phyloP scores from a whole-genome alignment of 2,888 invertebrate genomes.

The Cetonia aurata region DNA sequence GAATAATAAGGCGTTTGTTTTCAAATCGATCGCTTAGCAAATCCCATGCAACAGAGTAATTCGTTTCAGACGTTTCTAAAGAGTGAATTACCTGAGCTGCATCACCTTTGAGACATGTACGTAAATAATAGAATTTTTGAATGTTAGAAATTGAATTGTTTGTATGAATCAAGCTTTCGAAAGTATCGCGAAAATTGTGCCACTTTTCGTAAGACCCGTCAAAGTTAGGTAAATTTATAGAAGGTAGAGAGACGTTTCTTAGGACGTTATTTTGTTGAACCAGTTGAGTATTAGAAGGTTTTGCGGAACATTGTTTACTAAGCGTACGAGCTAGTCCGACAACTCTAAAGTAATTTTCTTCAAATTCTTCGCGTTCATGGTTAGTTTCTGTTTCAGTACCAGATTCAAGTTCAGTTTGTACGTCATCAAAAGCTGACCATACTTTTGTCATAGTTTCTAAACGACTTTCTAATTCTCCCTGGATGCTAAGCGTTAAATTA shows the following conservation, averaged over 20 bases:
- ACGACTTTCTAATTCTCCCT: conserved; percentile 12
- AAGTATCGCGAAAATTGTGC: conserved; percentile 39
- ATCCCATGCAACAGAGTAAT: conserved; percentile 51
- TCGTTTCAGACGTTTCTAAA: conserved; percentile 45
- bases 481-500: not conserved
- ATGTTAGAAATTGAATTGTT: conserved; percentile 26
- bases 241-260: conserved; percentile 38
- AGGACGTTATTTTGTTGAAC: too few species aligned
- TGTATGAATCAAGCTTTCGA: conserved; percentile 39
- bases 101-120: conserved; percentile 38
- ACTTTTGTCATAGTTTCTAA: not conserved
- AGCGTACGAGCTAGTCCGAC: conserved; percentile 6
- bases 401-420: conserved; percentile 24
- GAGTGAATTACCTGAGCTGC: conserved; percentile 46
- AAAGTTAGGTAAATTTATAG: conserved; percentile 44
- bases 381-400: conserved; percentile 6
- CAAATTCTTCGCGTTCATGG: conserved; percentile 25
- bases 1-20: conserved; percentile 49
- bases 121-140: conserved; percentile 47
- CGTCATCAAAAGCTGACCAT: conserved; percentile 14
- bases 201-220: conserved; percentile 37
- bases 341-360: conserved; percentile 7
- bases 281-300: not conserved
- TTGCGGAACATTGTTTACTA: not conserved
- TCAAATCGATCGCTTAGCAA: conserved; percentile 49